phyloP scores from a whole-genome alignment of 1,140 invertebrate genomes.

The Mactra quadrangularis region DNA sequence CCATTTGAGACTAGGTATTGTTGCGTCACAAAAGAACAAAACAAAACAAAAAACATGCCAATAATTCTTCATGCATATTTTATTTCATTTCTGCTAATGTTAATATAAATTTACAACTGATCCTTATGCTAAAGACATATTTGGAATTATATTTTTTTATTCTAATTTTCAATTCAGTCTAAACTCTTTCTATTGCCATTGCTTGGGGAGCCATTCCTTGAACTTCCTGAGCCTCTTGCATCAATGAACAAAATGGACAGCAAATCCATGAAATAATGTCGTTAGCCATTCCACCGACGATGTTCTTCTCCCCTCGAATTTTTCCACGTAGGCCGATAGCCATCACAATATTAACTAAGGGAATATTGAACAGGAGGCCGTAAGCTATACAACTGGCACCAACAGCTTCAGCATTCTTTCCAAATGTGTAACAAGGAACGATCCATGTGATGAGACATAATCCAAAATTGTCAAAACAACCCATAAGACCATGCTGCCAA shows the following conservation, averaged over 20 bases:
- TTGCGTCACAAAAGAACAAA: no score
- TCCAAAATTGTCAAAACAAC: slow-evolving; percentile 81
- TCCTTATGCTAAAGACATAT: no score
- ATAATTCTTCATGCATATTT: no score
- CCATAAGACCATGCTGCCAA: slow-evolving; percentile 78
- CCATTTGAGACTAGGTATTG: no score
- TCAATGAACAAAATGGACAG: slow-evolving; percentile 76
- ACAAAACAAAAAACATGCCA: no score
- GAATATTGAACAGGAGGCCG: slow-evolving; percentile 72
- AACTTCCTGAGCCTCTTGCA: slow-evolving; percentile 80
- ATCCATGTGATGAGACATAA: slow-evolving; percentile 80
- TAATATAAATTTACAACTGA: no score
- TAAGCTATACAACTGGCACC: slow-evolving; percentile 78
- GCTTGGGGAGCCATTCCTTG: slow-evolving; percentile 49
- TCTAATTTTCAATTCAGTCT: neutral
- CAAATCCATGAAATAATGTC: slow-evolving; percentile 77
- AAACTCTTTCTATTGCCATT: slow-evolving; percentile 13
- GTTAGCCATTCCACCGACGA: slow-evolving; percentile 71
- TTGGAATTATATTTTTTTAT: no score
- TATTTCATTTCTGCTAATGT: no score
- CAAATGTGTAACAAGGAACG: slow-evolving; percentile 80
- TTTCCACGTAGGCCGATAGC: slow-evolving; percentile 77
- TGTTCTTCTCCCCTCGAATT: slow-evolving; percentile 76
- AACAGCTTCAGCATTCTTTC: slow-evolving; percentile 81
- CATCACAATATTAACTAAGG: slow-evolving; percentile 71